These are phyloP conservation scores for Cetonia aurata DNA, from an alignment of 2,888 invertebrate species.

Conservation along the genomic window DNA sequence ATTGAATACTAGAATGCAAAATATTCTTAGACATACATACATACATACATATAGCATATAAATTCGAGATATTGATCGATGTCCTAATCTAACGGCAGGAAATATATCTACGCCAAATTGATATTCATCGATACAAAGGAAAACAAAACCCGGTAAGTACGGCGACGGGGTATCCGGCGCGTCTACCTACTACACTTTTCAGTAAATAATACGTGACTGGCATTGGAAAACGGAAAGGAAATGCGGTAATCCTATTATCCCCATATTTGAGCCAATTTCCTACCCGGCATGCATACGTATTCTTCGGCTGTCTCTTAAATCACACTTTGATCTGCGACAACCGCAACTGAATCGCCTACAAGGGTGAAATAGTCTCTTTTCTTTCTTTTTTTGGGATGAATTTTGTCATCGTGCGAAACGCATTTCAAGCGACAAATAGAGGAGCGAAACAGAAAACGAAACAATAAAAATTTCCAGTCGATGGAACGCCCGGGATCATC, in stretches of 20 bases:
- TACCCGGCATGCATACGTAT: slow-evolving; percentile 37
- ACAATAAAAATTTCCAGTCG: neutral
- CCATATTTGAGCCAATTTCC: slow-evolving; percentile 41
- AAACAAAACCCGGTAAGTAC: slow-evolving; percentile 27
- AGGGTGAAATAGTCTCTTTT: neutral
- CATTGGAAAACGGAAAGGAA: slow-evolving; percentile 24
- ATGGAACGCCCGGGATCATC: neutral
- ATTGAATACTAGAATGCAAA: no score
- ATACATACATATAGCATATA: no score
- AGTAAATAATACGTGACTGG: slow-evolving; percentile 43
- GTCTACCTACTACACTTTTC: slow-evolving; percentile 24
- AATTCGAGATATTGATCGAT: no score
- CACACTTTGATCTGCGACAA: slow-evolving; percentile 36
- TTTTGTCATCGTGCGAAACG: slow-evolving; percentile 4
- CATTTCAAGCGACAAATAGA: neutral
- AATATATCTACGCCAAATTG: slow-evolving; percentile 4
- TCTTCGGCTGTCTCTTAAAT: slow-evolving; percentile 29
- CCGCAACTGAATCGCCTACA: slow-evolving; percentile 21
- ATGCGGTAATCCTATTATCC: slow-evolving; percentile 39
- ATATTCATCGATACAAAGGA: slow-evolving; percentile 20
- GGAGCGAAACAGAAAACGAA: neutral
- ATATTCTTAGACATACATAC: no score
- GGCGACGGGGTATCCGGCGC: neutral
- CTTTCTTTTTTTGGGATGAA: neutral
- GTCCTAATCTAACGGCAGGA: no score